Base-by-base conservation (phyloP, 2,888 invertebrate species). In the Ctena decussata region DNA sequence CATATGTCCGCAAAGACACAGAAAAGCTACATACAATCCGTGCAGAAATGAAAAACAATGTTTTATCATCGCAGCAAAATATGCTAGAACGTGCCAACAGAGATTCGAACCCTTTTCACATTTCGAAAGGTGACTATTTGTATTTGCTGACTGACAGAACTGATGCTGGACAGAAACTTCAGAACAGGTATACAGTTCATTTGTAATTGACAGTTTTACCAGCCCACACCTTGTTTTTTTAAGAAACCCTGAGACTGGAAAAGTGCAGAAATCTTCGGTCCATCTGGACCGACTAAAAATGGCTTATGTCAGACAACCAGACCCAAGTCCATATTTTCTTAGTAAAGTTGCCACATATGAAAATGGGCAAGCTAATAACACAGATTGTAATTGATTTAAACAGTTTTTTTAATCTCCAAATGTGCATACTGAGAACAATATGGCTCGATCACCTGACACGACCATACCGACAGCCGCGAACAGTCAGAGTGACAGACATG, bases 171-270 rank as follows among this genome's bases (percentile, higher is more conserved):
- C 75, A 57, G 41, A 78, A 85, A 60, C 49, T 82, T 11, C 37
- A 41, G 24, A 57, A 49, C 44, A 53, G 27, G 6, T 82, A 74
- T 27, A 24, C 39, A 39, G 81, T 35, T 78, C 78, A 30, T 85
- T 65, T 75, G 78, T 85, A n/a, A 74, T 85, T 53, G 27, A 75
- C 21, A n/a, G 24, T 39, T 73, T 77, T 37, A n/a, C 21, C 6
- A 85, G 81, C 30, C 44, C 74, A 8, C 81, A 85, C 57, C 39
- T 46, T 11, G 69, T 57, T 74, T 15, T 53, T n/a, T 77, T 84
- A 46, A n/a, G 44, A 21, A 80, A 84, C 71, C 77, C 73, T 21
- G 37, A 80, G 21, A 37, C 24, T 72, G 72, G 72, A 27, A 24
- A 1, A n/a, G 24, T 72, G 15, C 11, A 24, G 2, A 39, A 11